phyloP scores from a whole-genome alignment of 1,140 invertebrate genomes.

The Drosophila parabipectinata region DNA sequence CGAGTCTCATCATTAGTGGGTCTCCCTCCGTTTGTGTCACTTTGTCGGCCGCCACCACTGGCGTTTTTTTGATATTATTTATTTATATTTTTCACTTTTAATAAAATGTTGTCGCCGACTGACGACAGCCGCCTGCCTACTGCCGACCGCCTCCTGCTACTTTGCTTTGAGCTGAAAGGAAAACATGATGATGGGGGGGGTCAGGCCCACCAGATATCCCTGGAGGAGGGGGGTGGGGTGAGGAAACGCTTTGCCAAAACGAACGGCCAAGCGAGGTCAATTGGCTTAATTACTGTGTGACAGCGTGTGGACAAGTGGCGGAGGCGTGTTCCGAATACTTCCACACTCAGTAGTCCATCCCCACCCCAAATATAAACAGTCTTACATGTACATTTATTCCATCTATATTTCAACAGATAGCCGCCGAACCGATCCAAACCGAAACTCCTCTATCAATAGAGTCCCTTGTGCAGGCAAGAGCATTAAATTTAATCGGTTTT shows the following conservation, averaged over 20 bases:
- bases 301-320: constrained; percentile 36
- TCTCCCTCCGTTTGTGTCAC: constrained; percentile 39
- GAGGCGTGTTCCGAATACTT: constrained; percentile 15
- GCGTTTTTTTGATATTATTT: constrained; percentile 58
- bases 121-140: not conserved
- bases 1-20: constrained; percentile 68
- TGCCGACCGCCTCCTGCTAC: constrained; percentile 3
- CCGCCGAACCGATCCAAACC: not conserved
- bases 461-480: constrained; percentile 27
- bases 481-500: constrained; percentile 48
- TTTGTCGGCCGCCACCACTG: constrained; percentile 49
- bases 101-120: constrained; percentile 55
- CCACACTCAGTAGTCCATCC: constrained; percentile 3
- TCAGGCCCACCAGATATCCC: no score
- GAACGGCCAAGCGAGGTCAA: constrained; percentile 64
- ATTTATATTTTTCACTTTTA: constrained; percentile 70
- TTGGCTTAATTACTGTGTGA: constrained; percentile 82
- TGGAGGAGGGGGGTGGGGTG: not conserved
- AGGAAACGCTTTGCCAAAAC: constrained; percentile 56
- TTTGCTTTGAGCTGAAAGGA: constrained; percentile 20
- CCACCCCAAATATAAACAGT: not conserved
- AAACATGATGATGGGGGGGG: not conserved
- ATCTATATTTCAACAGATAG: constrained; percentile 39
- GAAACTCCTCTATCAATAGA: constrained; percentile 44
- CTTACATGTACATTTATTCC: constrained; percentile 10